Base-by-base conservation (phyloP, 2,888 invertebrate genomes). In the Lasioglossum lativentre region DNA sequence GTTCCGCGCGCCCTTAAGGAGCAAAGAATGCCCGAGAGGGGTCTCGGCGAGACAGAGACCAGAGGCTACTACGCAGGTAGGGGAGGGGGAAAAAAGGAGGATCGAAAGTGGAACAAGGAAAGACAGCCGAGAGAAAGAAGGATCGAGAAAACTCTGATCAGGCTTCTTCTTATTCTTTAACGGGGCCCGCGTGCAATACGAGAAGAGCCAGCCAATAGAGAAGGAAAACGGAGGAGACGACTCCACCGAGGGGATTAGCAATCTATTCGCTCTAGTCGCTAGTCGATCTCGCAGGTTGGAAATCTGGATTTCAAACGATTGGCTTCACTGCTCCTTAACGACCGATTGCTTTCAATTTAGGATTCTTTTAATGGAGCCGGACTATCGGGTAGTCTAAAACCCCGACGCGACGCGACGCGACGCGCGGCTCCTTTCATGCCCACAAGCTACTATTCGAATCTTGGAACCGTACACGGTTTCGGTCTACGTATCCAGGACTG, bases 1-100 rank as follows among this genome's bases (percentile, higher is more conserved):
- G 87, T 80, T 88, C 78, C 88, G 80, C 80, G 85, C 78, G 68
- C 85, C 78, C 77, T 82, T 76, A 82, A 82, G 71, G 78, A 82
- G 84, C 85, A 45, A 83, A 85, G 85, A 85, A 85, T 85, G 84
- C 75, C 78, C 73, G 75, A 74, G 75, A 76, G 63, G 42, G 59
- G 71, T 52, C n/a, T 71, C 72, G 74, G 19, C 78, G 78, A 56
- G 72, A 59, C 68, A 14, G 68, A 77, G 76, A 47, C 59, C 59
- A 52, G 52, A 45, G 45, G n/a, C 75, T n/a, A 23, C 38, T n/a
- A n/a, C n/a, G n/a, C n/a, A n/a, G n/a, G n/a, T n/a, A n/a, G 23
- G 42, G 10, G 19, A 27, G 30, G 16, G 30, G 30, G 16, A 19
- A 14, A 38, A 45, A 19, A 16, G n/a, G 45, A 38, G n/a, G 74